These are phyloP conservation scores for Bujurquina vittata DNA, from an alignment of 2,113 vertebrate species.

Conservation along the genomic window DNA sequence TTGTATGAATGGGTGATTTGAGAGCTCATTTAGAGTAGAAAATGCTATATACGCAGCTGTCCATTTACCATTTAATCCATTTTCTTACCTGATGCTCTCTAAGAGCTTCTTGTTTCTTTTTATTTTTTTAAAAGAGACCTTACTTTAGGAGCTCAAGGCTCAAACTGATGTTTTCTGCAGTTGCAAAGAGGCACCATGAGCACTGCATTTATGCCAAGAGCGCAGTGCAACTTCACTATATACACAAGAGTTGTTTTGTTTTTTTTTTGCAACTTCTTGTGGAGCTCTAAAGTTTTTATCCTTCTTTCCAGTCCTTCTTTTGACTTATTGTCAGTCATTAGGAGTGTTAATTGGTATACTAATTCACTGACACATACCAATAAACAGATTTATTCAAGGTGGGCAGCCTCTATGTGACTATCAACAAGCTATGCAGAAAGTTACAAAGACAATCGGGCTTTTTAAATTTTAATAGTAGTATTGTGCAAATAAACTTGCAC, in stretches of 20 bases:
- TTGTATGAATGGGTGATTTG: no score
- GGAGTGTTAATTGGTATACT: no score
- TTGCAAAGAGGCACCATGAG: background rate
- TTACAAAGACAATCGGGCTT: fast-evolving
- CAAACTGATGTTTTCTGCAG: background rate
- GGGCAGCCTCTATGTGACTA: background rate
- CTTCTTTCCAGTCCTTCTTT: background rate
- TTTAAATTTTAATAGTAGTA: no score
- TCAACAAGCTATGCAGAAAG: background rate
- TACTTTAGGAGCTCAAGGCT: background rate
- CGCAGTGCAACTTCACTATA: background rate
- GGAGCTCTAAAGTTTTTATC: background rate
- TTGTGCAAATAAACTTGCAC: no score
- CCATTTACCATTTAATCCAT: background rate
- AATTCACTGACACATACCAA: no score
- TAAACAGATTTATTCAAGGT: background rate
- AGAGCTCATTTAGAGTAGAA: no score
- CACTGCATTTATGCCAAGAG: background rate
- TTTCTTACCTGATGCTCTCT: background rate
- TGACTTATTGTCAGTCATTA: background rate
- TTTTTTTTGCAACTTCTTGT: background rate
- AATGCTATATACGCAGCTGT: no score
- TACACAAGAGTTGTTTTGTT: background rate
- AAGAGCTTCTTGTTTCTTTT: background rate
- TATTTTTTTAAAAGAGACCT: background rate